Evolutionary conservation across 37 sponge, comb jelly and placozoan species (phyloP), one percentile per base, ranked within the genome.

Genomic region (Dysidea cf. avara): DNA sequence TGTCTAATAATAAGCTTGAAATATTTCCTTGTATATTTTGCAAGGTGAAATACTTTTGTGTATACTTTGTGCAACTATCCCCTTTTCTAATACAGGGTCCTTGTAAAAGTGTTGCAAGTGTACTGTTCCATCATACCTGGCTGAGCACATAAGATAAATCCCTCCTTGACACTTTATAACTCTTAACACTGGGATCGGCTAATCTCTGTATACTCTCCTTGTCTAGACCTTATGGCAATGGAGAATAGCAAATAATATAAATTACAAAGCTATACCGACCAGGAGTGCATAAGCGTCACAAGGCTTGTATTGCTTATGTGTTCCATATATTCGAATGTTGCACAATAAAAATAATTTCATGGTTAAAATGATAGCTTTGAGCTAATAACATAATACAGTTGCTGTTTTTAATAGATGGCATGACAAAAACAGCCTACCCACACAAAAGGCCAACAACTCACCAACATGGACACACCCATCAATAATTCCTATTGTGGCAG

Each of bases 401-500:
- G 17, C 53, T 50, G 17, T 20, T 50, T 17, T 50, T 20, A 20
- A 50, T 50, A 17, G 14, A 50, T 50, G 17, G 17, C 17, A 50
- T 50, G 17, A 50, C 17, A 20, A 50, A 50, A 14, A 50, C 14
- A 20, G 53, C 14, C 53, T 50, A 20, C 53, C 53, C 53, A 20
- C 17, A 50, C 53, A 60, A 60, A 13, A 13, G 24, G 14, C 13
- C 62, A 11, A 6, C 36, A 6, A 59, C 82, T 39, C 2, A 77
- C 93, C 96, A 11, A 95, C 83, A 20, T 74, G 63, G 9, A 96
- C 68, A 4, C 56, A 46, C 7, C 94, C 94, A 64, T 82, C 87
- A n/a, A 96, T 35, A 24, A 97, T 50, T 21, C 90, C 99, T 14
- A 94, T 88, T 7, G 95, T 86, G 35, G 99, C 99, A 29, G 99